Evolutionary conservation across 2,888 invertebrate species (phyloP).

Genomic region (Cryptophagus acutangulus): DNA sequence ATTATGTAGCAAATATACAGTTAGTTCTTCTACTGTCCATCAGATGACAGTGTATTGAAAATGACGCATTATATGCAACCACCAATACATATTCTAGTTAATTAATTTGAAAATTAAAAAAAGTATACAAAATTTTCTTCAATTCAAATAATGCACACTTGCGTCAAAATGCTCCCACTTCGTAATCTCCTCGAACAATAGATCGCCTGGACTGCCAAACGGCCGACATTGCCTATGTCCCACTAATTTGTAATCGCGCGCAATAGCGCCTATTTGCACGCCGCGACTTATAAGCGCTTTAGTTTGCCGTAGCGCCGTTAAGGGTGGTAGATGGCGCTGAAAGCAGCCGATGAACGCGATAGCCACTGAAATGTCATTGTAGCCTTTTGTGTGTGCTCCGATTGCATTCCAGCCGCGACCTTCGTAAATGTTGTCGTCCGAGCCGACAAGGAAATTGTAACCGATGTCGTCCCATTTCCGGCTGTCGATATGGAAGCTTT

Average conservation of each 20-base stretch:
- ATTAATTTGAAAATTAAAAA: too few relatives aligned
- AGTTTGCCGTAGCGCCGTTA: slow-evolving; percentile 46
- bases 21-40: too few relatives aligned
- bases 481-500: slow-evolving; percentile 53
- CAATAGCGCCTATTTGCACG: slow-evolving; percentile 48
- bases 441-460: slow-evolving; percentile 55
- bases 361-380: slow-evolving; percentile 51
- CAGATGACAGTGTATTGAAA: too few relatives aligned
- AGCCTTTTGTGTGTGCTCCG: slow-evolving; percentile 53
- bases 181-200: slow-evolving; percentile 51
- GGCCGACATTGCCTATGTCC: slow-evolving; percentile 53
- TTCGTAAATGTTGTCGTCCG: slow-evolving; percentile 55
- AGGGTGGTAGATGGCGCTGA: slow-evolving; percentile 46
- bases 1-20: too few relatives aligned
- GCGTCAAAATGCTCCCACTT: slow-evolving; percentile 51
- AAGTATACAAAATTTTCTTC: too few relatives aligned
- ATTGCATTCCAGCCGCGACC: slow-evolving; percentile 54
- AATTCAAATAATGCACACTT: too few relatives aligned
- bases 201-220: slow-evolving; percentile 52
- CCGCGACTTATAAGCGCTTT: slow-evolving; percentile 49
- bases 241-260: slow-evolving; percentile 48
- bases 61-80: too few relatives aligned
- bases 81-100: too few relatives aligned
- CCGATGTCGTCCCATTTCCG: slow-evolving; percentile 52
- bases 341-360: slow-evolving; percentile 54